phyloP scores from a whole-genome alignment of 37 sponge, comb jelly and placozoan species.

The Halichondria panicea region DNA sequence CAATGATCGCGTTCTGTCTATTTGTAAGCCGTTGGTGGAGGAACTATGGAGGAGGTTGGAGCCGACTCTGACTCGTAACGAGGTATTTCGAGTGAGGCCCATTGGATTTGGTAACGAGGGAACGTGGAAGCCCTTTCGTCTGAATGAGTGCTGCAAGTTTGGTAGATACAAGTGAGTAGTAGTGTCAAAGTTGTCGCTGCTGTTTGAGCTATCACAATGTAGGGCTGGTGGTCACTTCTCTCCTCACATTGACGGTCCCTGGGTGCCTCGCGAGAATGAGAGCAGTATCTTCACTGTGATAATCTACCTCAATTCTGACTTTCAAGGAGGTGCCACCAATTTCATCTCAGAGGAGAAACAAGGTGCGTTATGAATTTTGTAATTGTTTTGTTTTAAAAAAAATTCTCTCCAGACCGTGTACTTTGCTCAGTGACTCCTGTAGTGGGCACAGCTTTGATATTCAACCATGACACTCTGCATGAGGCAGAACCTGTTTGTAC shows the following conservation, averaged over 20 bases:
- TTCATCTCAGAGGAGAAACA: constrained; percentile 16
- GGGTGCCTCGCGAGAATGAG: constrained; percentile 57
- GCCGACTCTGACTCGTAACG: constrained; percentile 13
- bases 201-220: no score
- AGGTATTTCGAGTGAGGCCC: constrained; percentile 43
- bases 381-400: no score
- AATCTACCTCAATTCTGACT: constrained; percentile 38
- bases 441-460: constrained; percentile 29
- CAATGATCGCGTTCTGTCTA: constrained; percentile 40
- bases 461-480: constrained; percentile 51
- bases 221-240: constrained; percentile 44
- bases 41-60: constrained; percentile 32
- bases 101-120: constrained; percentile 55
- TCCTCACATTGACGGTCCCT: constrained; percentile 54
- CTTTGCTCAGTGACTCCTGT: constrained; percentile 12
- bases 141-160: constrained; percentile 50
- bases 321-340: constrained; percentile 31
- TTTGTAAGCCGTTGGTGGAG: constrained; percentile 31
- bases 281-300: constrained; percentile 41
- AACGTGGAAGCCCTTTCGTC: constrained; percentile 44
- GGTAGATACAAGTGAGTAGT: constrained; percentile 37
- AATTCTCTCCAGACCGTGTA: background rate
- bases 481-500: constrained; percentile 27
- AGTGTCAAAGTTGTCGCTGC: no score
- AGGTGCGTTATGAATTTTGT: no score